Base-by-base conservation (phyloP, 1,140 invertebrate genomes). In the Drosophila pachea region DNA sequence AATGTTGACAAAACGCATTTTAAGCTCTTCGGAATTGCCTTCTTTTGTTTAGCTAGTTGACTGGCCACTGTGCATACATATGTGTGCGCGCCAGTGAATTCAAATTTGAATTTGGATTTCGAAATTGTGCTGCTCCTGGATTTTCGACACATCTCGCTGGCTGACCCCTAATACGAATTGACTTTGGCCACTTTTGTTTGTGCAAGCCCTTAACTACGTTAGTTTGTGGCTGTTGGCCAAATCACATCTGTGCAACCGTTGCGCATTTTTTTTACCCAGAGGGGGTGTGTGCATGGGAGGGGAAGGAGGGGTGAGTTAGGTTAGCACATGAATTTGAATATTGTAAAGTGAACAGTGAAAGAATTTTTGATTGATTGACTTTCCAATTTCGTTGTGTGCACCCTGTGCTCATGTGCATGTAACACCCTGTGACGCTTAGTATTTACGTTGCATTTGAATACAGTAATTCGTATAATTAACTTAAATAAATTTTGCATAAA, bases 1-100 rank as follows among this genome's bases (percentile, higher is more conserved):
- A 81, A 86, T 84, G 81, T 84, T 84, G 81, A 84, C 81, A 84
- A 84, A 84, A 84, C 81, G 81, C 74, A 84, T 84, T 84, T 86
- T 86, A 86, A 86, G 81, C 81, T 81, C 82, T 81, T 81, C 71
- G 65, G 70, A 73, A 68, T 69, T 68, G 74, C 67, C 71, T 49
- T 72, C 76, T 77, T 74, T 84, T 86, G 79, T 84, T 86, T 76
- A 68, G 63, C 75, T 83, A 62, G 49, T 60, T 32, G 52, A 64
- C 62, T 56, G 67, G 35, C 68, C 56, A 35, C 22, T 66, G 43
- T 22, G 35, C 16, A 33, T 29, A 9, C 56, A 35, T 11, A 14
- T 56, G 22, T 45, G 32, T 55, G 69, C 67, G 53, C 55, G 45
- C 9, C 12, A 0, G 43, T 8, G 43, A 40, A 86, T 86, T 86